Evolutionary conservation across 92 coral and sea anemone genomes (phyloP), one percentile per base, ranked within the genome.

Genomic region (Metridium senile): DNA sequence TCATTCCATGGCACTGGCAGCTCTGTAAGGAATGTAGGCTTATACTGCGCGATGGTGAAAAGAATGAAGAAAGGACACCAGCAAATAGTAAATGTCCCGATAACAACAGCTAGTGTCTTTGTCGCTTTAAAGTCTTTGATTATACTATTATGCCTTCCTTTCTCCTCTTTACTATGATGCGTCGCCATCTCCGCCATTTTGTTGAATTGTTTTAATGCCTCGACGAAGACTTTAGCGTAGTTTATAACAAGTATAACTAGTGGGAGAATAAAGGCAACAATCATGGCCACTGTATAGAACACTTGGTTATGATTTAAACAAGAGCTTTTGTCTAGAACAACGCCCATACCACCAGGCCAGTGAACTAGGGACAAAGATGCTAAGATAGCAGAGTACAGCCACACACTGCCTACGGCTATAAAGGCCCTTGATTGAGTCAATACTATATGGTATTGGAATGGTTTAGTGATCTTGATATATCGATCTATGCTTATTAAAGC

Each of bases 21-120:
- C 20, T n/a, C 22, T 6, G 1, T 0, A 26, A 82, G 22, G 4
- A 66, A 61, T 9, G 43, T 0, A 13, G 52, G 70, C 11, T 86
- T 72, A 74, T 96, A 87, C 72, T 89, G 93, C 1, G 66, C 23
- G 19, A 86, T 78, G 23, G 89, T 91, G 77, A 96, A 96, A 52
- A 89, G 66, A 49, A 89, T 77, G 78, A 96, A 96, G 72, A 96
- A 96, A 29, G 99, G 99, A 11, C 83, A 88, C 99, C 99, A 96
- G 57, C 99, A 96, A 0, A 96, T 58, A n/a, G 94, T 85, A 59
- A 96, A 96, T 32, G 99, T 89, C 30, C 91, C 90, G 25, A 96
- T 82, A 31, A 96, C 99, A 0, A 96, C 83, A 0, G 97, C 97
- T 0, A 96, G 71, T 16, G 99, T 96, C 33, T 93, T 91, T 34